Evolutionary conservation across 2,113 vertebrate genomes (phyloP).

Genomic region (Aphyosemion australe): DNA sequence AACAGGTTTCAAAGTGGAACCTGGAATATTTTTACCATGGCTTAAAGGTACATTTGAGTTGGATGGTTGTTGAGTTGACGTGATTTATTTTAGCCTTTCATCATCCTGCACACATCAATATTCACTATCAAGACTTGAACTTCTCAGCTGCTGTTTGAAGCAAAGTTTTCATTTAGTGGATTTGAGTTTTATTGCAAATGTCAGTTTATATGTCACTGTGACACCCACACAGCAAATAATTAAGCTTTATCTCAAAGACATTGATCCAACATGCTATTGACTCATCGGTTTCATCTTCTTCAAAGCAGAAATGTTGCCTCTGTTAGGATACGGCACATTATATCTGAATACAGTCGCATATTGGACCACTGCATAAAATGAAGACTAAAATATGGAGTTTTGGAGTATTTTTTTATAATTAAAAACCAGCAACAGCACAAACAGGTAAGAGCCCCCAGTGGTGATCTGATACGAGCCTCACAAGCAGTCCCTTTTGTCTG

Average conservation of each 20-base stretch:
- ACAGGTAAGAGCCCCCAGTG: too few species aligned
- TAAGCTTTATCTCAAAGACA: conserved; percentile 1
- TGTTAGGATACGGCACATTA: background rate
- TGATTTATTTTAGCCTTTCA: background rate
- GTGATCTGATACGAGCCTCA: too few species aligned
- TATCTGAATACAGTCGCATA: background rate
- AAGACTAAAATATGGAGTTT: too few species aligned
- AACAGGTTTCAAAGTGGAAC: too few species aligned
- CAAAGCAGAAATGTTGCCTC: background rate
- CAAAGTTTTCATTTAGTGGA: background rate
- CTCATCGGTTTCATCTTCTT: background rate
- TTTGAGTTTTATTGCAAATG: background rate
- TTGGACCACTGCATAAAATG: too few species aligned
- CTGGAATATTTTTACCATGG: too few species aligned
- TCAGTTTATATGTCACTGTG: conserved; percentile 1
- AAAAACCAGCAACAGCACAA: too few species aligned
- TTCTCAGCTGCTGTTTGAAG: background rate
- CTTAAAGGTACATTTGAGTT: too few species aligned
- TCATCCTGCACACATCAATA: background rate
- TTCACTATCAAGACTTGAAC: background rate
- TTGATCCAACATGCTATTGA: background rate
- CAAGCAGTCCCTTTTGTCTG: too few species aligned
- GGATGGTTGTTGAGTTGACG: too few species aligned
- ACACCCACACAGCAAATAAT: conserved; percentile 1
- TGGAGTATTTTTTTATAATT: too few species aligned